A percentile compares a stretch with the other conserved stretches of the same genome.
phyloP scores from a whole-genome alignment of 1,140 invertebrate genomes.

The Scaptomyza pallida region DNA sequence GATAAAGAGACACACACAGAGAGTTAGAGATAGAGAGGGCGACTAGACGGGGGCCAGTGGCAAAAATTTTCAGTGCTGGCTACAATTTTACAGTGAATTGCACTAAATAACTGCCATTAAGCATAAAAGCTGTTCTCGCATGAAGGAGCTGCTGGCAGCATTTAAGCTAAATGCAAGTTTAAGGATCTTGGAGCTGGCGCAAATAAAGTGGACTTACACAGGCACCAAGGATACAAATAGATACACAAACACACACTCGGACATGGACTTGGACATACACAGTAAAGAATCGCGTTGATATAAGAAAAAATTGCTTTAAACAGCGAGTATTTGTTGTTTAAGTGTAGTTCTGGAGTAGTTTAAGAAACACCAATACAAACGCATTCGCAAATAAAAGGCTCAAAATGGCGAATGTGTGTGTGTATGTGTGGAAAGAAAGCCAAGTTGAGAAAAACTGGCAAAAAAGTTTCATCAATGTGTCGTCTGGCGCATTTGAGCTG shows the following conservation, averaged over 20 bases:
- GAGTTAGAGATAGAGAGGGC: not conserved
- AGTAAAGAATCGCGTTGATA: not conserved
- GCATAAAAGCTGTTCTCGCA: slow-evolving; percentile 82
- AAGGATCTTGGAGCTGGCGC: slow-evolving; percentile 71
- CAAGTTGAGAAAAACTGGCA: slow-evolving; percentile 36
- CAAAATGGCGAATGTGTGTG: slow-evolving; percentile 52
- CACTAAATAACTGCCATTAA: slow-evolving; percentile 83
- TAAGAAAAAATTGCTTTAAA: too few species aligned
- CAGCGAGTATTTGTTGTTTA: too few species aligned
- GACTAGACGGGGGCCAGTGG: slow-evolving; percentile 40
- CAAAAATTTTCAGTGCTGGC: slow-evolving; percentile 64
- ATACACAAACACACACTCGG: slow-evolving; percentile 19
- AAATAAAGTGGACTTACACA: slow-evolving; percentile 77
- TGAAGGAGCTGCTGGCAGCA: slow-evolving; percentile 73
- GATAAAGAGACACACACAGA: slow-evolving; percentile 1
- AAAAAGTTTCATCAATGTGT: slow-evolving; percentile 69
- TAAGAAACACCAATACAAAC: slow-evolving; percentile 33
- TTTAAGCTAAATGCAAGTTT: slow-evolving; percentile 81
- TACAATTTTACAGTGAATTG: slow-evolving; percentile 81
- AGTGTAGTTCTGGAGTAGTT: not conserved
- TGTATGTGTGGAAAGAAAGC: slow-evolving; percentile 27
- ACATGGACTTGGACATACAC: slow-evolving; percentile 12
- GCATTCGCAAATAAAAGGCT: slow-evolving; percentile 53
- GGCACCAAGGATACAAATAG: slow-evolving; percentile 30
- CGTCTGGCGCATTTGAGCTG: slow-evolving; percentile 23